Conservation (phyloP, 2,888 invertebrate species). For the Pseudococcus jackbeardsleyi region DNA sequence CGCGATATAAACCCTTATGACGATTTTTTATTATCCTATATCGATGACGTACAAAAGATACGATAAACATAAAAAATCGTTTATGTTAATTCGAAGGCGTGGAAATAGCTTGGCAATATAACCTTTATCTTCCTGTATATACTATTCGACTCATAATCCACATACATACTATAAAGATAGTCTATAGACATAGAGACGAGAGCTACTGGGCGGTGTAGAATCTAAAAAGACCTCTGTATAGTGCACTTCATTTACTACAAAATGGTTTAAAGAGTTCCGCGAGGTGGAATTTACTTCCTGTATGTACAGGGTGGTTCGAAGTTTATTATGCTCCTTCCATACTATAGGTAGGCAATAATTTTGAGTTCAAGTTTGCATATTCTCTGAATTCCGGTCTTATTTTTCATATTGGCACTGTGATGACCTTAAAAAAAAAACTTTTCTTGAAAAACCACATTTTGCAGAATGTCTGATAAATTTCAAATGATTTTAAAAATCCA, state of each 20-base stretch:
- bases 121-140: not conserved
- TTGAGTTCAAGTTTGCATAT: no score
- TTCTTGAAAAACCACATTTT: no score
- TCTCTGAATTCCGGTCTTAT: no score
- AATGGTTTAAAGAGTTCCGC: not conserved
- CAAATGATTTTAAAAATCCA: no score
- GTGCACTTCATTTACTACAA: not conserved
- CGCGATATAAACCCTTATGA: conserved; percentile 10
- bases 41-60: conserved; percentile 38
- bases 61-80: conserved; percentile 38
- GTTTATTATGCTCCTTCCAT: no score
- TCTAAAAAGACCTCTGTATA: not conserved
- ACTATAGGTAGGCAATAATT: no score
- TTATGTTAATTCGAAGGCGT: conserved; percentile 40
- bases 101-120: not conserved
- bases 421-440: no score
- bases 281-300: not conserved
- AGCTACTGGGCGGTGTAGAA: no score
- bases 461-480: no score
- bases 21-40: conserved; percentile 17
- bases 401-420: no score
- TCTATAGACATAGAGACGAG: not conserved
- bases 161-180: not conserved
- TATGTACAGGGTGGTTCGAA: no score
- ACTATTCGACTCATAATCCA: not conserved